phyloP scores from a whole-genome alignment of 2,888 invertebrate species.

The Tipula lateralis region DNA sequence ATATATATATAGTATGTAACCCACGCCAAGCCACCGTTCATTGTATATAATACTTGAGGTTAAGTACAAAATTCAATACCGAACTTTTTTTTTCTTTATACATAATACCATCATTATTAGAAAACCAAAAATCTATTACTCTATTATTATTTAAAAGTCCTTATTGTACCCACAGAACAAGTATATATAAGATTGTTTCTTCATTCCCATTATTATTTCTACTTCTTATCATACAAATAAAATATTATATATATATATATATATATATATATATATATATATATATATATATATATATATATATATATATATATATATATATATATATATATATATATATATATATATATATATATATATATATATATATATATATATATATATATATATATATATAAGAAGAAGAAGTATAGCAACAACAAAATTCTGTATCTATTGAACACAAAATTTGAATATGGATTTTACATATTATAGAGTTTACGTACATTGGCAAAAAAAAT shows the following conservation, averaged over 20 bases:
- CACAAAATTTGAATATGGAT: not conserved
- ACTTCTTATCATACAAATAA: not conserved
- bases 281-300: too few species aligned
- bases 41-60: not conserved
- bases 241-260: not conserved
- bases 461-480: not conserved
- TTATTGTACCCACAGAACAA: not conserved
- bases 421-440: slow-evolving; percentile 3
- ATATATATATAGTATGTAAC: not conserved
- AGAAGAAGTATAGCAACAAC: not conserved
- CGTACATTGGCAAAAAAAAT: not conserved
- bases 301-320: too few species aligned
- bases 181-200: not conserved
- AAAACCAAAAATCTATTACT: slow-evolving; percentile 19
- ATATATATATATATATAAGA: too few species aligned
- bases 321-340: too few species aligned
- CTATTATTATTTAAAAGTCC: slow-evolving; percentile 1
- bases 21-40: not conserved
- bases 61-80: slow-evolving; percentile 8
- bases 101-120: not conserved
- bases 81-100: not conserved
- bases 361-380: too few species aligned
- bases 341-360: too few species aligned
- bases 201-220: slow-evolving; percentile 8
- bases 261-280: too few species aligned